Base-by-base conservation (phyloP, 2,888 invertebrate species). In the Magallana nippona region DNA sequence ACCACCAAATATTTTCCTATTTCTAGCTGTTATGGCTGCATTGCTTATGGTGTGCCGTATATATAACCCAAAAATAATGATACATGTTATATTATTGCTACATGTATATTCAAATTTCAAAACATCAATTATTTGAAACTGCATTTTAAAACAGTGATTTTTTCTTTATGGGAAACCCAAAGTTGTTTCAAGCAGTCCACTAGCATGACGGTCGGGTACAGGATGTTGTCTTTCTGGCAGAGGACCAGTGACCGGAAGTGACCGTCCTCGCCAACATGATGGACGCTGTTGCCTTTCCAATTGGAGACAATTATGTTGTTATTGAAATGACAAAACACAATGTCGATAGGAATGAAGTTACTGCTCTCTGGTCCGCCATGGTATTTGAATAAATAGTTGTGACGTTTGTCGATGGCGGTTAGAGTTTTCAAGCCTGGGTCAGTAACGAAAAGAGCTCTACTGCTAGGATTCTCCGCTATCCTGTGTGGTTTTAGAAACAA, bases 201-300 rank as follows among this genome's bases (percentile, higher is more conserved):
- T 44, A 32, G 22, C 63, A 82, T 22, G 5, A 71, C 55, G 19
- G 55, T 55, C 2, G 82, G 82, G 17, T 82, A 82, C 2, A 60
- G 32, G 5, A 82, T 44, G 55, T 82, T 82, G n/a, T 82, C 63
- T 32, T 17, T 27, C 15, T 58, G 60, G 13, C 44, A 62, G 13
- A 82, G 3, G 10, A 82, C 55, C 13, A 82, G 44, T 2, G 60
- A 55, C 10, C n/a, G 56, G 17, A 82, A 82, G 17, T 71, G n/a
- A 8, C 82, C 82, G 11, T 55, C 15, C 3, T 55, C 27, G 22
- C n/a, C 55, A 17, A 82, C 17, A 11, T 71, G 56, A 22, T 82
- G 82, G 15, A 82, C 82, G 15, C 82, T 82, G 55, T 82, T 82
- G n/a, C 82, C 82, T 71, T 82, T 82, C 82, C 82, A 82, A 17